Evolutionary conservation across 2,797 vertebrate species (phyloP), one percentile per base, ranked within the genome.

Genomic region (Helarctos malayanus): DNA sequence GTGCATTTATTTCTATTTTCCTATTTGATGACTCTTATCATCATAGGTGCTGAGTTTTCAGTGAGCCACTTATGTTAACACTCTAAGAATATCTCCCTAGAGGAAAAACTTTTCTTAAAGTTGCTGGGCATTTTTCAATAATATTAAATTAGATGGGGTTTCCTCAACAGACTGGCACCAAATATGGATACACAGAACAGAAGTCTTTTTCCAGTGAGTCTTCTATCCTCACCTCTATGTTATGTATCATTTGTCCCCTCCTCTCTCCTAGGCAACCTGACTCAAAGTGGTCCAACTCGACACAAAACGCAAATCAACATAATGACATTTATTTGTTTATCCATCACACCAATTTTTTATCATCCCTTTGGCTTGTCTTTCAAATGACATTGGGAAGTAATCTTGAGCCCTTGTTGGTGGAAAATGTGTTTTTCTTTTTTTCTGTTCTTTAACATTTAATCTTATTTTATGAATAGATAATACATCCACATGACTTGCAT

Each of bases 51-150:
- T 69, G 21, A 90, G 41, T 96, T 82, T 16, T 81, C 59, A 87
- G n/a, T 19, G 21, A 65, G 25, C 76, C 49, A 78, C 68, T 91
- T 76, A 94, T 14, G 63, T n/a, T 68, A 65, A 82, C 27, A 57
- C 23, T 89, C 18, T 54, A 76, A 83, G 68, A 19, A 49, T 76
- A 69, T 76, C 69, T 91, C 52, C 35, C 35, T 69, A 45, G 13
- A 69, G 82, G 59, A 82, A 88, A 88, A 83, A 25, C 13, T 29
- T 68, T 59, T 87, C 47, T 76, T 68, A 69, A 79, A 80, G 63
- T 89, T 91, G 19, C 57, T 81, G 65, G 47, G 19, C 65, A 52
- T 88, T 85, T 65, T 96, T 86, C 63, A 94, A 57, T 65, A 73
- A 57, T 23, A 56, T 78, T 47, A 52, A 65, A 57, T 75, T 89